A percentile compares a stretch with the other conserved stretches of the same genome.
These are phyloP conservation scores for Temnothorax nylanderi DNA, from an alignment of 1,140 invertebrate genomes.

Conservation along the genomic window DNA sequence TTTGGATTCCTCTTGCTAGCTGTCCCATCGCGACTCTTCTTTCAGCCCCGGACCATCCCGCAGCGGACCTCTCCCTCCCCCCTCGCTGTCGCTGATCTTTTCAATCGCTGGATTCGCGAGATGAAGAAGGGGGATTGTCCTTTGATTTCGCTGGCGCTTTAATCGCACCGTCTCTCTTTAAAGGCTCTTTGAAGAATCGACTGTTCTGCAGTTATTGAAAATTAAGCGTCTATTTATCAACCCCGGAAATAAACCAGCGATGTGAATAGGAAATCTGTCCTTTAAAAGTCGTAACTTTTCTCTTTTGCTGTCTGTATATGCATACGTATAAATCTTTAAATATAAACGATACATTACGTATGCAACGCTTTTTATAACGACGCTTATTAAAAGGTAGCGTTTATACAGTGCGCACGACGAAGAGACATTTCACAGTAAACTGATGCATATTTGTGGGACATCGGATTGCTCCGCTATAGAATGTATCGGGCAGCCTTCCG, in stretches of 20 bases:
- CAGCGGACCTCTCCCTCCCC: background rate
- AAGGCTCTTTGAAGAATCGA: conserved; percentile 12
- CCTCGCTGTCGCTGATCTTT: conserved; percentile 56
- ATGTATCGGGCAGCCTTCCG: background rate
- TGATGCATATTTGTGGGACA: conserved; percentile 37
- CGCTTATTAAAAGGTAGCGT: background rate
- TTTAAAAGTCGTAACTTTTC: background rate
- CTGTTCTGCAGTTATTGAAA: conserved; percentile 21
- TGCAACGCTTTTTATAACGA: background rate
- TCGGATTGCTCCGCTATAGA: conserved; percentile 7
- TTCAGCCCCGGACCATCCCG: background rate
- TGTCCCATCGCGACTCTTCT: background rate
- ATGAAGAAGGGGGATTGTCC: background rate
- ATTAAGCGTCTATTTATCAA: background rate
- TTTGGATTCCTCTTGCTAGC: conserved; percentile 58
- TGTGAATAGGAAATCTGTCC: background rate
- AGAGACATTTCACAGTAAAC: conserved; percentile 36
- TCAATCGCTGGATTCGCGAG: conserved; percentile 18
- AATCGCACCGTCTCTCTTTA: background rate
- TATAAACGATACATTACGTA: background rate
- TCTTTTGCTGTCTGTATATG: no score
- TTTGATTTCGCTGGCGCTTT: conserved; percentile 48
- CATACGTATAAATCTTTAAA: background rate
- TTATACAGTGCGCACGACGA: conserved; percentile 12
- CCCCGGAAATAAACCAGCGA: background rate